phyloP scores from a whole-genome alignment of 2,888 invertebrate species.

The Epinotia bilunana region DNA sequence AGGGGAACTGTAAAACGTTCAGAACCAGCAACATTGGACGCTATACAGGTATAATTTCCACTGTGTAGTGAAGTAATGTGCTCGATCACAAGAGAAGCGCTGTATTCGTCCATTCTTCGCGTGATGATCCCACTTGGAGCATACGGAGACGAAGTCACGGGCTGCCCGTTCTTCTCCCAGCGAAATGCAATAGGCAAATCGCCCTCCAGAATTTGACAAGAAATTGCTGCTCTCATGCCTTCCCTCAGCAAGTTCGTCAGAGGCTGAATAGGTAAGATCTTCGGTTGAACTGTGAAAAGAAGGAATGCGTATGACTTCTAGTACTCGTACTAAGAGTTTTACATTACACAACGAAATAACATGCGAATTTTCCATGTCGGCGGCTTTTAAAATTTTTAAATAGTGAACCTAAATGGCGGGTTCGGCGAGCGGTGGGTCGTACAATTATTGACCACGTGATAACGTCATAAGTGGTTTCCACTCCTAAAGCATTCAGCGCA shows the following conservation, averaged over 20 bases:
- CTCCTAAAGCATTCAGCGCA: slow-evolving; percentile 26
- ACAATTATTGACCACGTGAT: slow-evolving; percentile 44
- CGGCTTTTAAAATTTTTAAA: slow-evolving; percentile 40
- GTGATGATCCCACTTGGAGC: slow-evolving; percentile 79
- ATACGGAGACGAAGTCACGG: slow-evolving; percentile 87
- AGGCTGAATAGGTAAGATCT: slow-evolving; percentile 92
- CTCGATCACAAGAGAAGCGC: slow-evolving; percentile 93
- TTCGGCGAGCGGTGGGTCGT: slow-evolving; percentile 32
- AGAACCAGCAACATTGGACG: slow-evolving; percentile 93
- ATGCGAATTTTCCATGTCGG: slow-evolving; percentile 17
- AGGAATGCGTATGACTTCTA: slow-evolving; percentile 12
- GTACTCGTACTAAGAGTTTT: slow-evolving; percentile 2
- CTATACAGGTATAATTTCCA: slow-evolving; percentile 96
- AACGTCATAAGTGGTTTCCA: slow-evolving; percentile 38
- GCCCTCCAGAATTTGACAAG: slow-evolving; percentile 95
- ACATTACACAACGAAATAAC: background rate
- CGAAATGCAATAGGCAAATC: slow-evolving; percentile 96
- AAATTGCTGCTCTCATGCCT: slow-evolving; percentile 94
- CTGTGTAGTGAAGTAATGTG: slow-evolving; percentile 93
- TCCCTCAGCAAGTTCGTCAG: slow-evolving; percentile 92
- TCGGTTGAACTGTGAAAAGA: slow-evolving; percentile 88
- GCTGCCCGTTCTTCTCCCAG: slow-evolving; percentile 95
- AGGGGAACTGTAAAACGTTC: slow-evolving; percentile 91
- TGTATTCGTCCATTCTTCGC: slow-evolving; percentile 91
- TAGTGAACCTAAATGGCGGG: slow-evolving; percentile 34